These are phyloP conservation scores for Nesogale talazaci DNA, from an alignment of 2,113 vertebrate genomes.

Conservation along the genomic window DNA sequence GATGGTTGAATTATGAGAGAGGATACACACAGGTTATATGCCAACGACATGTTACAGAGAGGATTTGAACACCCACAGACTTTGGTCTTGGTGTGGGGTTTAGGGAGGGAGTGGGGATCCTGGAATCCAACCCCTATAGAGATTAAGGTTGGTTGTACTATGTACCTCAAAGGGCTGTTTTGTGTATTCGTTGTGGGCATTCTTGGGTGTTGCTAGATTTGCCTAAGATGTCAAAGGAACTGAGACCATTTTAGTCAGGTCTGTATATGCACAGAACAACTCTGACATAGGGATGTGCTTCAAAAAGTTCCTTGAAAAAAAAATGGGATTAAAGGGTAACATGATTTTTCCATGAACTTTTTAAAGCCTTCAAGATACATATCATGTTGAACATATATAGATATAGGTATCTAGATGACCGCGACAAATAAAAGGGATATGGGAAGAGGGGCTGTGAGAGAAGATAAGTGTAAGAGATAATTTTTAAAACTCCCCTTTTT, in stretches of 20 bases:
- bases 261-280: background rate
- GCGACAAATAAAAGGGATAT: background rate
- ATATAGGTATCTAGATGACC: background rate
- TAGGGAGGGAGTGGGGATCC: no score
- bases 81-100: no score
- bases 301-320: no score
- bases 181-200: background rate
- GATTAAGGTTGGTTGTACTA: no score
- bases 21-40: no score
- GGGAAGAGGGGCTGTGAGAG: background rate
- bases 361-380: no score
- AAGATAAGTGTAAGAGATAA: conserved; percentile 45
- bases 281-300: background rate
- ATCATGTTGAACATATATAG: background rate
- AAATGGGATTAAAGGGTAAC: no score
- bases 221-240: background rate
- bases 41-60: no score
- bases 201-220: background rate
- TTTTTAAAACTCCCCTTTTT: background rate
- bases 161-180: background rate
- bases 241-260: background rate
- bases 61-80: no score
- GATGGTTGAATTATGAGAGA: no score
- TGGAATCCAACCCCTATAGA: no score
- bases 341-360: no score